Conservation (phyloP, 1,140 invertebrate species). For the Drosophila simulans region DNA sequence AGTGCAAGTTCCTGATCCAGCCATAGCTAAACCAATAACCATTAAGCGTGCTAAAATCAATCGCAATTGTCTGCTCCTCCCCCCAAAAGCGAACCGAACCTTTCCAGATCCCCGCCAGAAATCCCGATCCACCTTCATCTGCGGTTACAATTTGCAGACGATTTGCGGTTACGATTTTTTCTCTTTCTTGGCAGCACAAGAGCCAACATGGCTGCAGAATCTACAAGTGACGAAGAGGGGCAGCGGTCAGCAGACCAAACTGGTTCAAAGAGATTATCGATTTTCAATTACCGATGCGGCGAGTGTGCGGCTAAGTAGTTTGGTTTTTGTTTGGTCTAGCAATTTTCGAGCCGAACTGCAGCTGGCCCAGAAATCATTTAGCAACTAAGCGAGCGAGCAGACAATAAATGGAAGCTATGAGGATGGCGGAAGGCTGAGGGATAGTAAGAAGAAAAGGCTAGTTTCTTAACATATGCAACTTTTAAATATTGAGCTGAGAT, state of each 20-base stretch:
- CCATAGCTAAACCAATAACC: conserved; percentile 79
- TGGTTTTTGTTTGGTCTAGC: conserved; percentile 82
- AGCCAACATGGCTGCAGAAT: conserved; percentile 60
- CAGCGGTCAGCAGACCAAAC: conserved; percentile 59
- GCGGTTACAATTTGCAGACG: conserved; percentile 79
- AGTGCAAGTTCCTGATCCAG: conserved; percentile 40
- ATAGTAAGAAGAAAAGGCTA: neutral
- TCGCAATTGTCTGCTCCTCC: conserved; percentile 54
- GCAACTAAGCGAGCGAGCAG: conserved; percentile 29
- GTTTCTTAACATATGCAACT: neutral
- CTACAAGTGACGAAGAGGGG: conserved; percentile 11
- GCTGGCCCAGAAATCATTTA: conserved; percentile 61
- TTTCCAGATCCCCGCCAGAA: conserved; percentile 18
- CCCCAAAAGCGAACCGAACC: conserved; percentile 7
- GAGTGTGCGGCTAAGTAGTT: conserved; percentile 82
- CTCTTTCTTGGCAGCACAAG: conserved; percentile 28
- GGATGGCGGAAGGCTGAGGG: neutral
- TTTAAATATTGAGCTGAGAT: neutral
- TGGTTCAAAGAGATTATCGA: conserved; percentile 83
- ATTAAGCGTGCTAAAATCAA: conserved; percentile 82
- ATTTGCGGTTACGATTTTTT: conserved; percentile 67
- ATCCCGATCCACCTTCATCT: conserved; percentile 51
- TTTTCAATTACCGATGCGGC: conserved; percentile 78
- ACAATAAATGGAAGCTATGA: conserved; percentile 9
- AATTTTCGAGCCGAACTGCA: conserved; percentile 71